Base-by-base conservation (phyloP, 2,797 vertebrate species). In the Siniperca undulata region DNA sequence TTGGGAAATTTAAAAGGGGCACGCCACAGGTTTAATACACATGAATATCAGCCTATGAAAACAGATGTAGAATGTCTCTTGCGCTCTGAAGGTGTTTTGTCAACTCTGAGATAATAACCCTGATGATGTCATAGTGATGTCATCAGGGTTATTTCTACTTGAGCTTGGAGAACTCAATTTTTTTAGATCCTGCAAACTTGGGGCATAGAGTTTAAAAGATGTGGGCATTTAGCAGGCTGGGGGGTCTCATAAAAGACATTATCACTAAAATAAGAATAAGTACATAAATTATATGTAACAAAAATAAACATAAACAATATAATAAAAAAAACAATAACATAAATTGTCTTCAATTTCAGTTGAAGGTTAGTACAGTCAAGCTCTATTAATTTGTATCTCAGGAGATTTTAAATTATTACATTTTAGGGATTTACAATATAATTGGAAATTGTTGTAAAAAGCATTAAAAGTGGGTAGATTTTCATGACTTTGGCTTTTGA, bases 351-450 rank as follows among this genome's bases (percentile, higher is more conserved):
- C 17, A 27, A 38, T 16, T 55, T 24, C 11, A 55, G n/a, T 36
- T 10, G 36, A 69, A 69, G 36, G 14, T 56, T 53, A 38, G 34
- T 38, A 24, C 36, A 70, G 38, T 27, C n/a, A 38, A 4, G 52
- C 7, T 68, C 30, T 17, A 53, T n/a, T n/a, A 0, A 55, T 69
- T 38, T 55, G 22, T 17, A 59, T 42, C n/a, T 27, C 36, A 9
- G 30, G 8, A 3, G 13, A 60, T 61, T 61, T 73, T 38, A 9
- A 30, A 62, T 27, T 34, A 10, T 61, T 52, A 50, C 48, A 53
- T 60, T 52, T 70, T 36, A 69, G 74, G 10, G 27, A 59, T 77
- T 22, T 68, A 38, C 13, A 42, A 30, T 17, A 48, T 9, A 50
- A 48, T 14, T 58, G 40, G 0, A 67, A 36, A 19, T 48, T 30